A percentile compares a stretch with the other conserved stretches of the same genome.
These are phyloP conservation scores for Xylocampa areola DNA, from an alignment of 2,888 invertebrate species.

Conservation along the genomic window DNA sequence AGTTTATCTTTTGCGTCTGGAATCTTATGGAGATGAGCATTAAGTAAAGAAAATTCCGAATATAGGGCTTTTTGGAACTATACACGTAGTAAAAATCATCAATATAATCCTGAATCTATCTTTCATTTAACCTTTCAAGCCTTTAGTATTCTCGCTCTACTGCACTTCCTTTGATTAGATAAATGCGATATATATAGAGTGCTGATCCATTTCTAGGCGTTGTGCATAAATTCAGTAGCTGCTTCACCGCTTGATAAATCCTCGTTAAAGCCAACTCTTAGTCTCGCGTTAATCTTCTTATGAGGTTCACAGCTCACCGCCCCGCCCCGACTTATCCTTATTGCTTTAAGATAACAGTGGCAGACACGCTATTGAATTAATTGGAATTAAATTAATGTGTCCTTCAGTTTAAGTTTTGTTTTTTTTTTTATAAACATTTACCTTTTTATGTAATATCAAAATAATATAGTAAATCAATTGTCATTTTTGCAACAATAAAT, in stretches of 20 bases:
- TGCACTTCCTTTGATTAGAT: slow-evolving; percentile 40
- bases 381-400: slow-evolving; percentile 28
- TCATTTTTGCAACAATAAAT: slow-evolving; percentile 25
- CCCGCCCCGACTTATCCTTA: slow-evolving; percentile 51
- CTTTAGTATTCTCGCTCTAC: slow-evolving; percentile 22
- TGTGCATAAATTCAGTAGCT: slow-evolving; percentile 61
- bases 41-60: too few relatives aligned
- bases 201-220: slow-evolving; percentile 27
- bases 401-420: slow-evolving; percentile 13
- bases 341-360: slow-evolving; percentile 59
- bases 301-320: slow-evolving; percentile 57
- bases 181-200: slow-evolving; percentile 25
- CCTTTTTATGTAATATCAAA: too few relatives aligned
- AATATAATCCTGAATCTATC: neutral
- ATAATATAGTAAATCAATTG: slow-evolving; percentile 1
- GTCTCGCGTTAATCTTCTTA: slow-evolving; percentile 65
- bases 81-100: too few relatives aligned
- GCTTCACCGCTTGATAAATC: slow-evolving; percentile 62
- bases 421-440: too few relatives aligned
- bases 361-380: slow-evolving; percentile 44
- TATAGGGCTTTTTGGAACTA: too few relatives aligned
- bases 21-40: too few relatives aligned
- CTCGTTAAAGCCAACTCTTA: slow-evolving; percentile 52
- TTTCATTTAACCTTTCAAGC: slow-evolving; percentile 27
- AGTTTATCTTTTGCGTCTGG: neutral